Conservation (phyloP, 2,888 invertebrate genomes). For the Ptilodon capucinus region DNA sequence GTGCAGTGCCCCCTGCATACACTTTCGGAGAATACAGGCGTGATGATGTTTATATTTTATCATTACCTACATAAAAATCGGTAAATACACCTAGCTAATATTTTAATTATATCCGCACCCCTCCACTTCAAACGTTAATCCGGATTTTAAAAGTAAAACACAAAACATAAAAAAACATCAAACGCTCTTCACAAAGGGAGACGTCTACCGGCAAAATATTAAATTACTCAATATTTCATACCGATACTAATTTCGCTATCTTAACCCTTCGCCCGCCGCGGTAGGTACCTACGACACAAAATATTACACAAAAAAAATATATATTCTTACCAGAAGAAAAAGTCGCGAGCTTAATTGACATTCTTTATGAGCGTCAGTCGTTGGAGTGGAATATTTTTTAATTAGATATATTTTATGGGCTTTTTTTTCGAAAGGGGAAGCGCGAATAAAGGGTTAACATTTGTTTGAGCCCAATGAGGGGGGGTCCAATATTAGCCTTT, state of each 20-base stretch:
- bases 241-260: constrained; percentile 82
- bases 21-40: too few relatives aligned
- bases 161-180: constrained; percentile 41
- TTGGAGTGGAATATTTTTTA: constrained; percentile 82
- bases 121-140: constrained; percentile 33
- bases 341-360: constrained; percentile 80
- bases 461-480: constrained; percentile 72
- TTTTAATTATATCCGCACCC: not conserved
- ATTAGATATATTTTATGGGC: constrained; percentile 84
- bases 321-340: constrained; percentile 53
- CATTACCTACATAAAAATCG: too few relatives aligned
- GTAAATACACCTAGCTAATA: not conserved
- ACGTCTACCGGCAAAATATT: constrained; percentile 62
- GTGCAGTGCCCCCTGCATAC: too few relatives aligned
- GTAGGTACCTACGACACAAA: constrained; percentile 77
- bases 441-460: constrained; percentile 80
- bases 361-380: constrained; percentile 83
- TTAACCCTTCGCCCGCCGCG: constrained; percentile 77
- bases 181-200: constrained; percentile 34
- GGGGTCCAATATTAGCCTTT: constrained; percentile 80
- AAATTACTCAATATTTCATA: constrained; percentile 82
- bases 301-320: constrained; percentile 64
- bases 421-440: constrained; percentile 78
- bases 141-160: constrained; percentile 47
- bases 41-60: too few relatives aligned